Base-by-base conservation (phyloP, 2,888 invertebrate genomes). In the Chymomyza fuscimana region DNA sequence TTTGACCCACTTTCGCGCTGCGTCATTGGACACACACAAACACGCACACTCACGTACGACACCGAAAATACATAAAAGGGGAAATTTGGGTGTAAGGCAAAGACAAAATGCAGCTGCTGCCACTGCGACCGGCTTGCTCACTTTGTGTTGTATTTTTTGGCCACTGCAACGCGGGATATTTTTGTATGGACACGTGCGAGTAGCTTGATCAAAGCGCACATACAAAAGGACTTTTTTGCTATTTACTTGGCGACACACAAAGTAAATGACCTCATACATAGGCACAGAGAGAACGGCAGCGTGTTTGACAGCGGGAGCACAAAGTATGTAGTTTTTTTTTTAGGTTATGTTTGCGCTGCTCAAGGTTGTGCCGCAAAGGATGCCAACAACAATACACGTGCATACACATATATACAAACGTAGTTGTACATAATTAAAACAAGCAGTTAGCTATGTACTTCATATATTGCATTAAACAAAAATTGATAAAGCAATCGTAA, bases 181-280 rank as follows among this genome's bases (percentile, higher is more conserved):
- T 70, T 32, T 60, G 25, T 63, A 16, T 67, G 50, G 52, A 54
- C 54, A 54, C 54, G 54, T 54, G 22, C 54, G 54, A 54, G 54
- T 12, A 9, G 54, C 54, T 19, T 54, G 54, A 54, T 16, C 22
- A 19, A n/a, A 54, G 12, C 12, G 40, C 7, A 54, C 16, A 25
- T 25, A 7, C 19, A 54, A 54, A 72, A 76, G 68, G 65, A 76
- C 63, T 63, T 63, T 50, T 32, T 32, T 32, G 32, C 32, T 65
- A 65, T 68, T 72, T 64, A 75, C 64, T 78, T 68, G 67, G 22
- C 19, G 19, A 54, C 16, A 25, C 29, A 29, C 62, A 65, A 76
- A 86, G 84, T 86, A 88, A 85, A 84, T 85, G 85, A 85, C 85
- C 88, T 85, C 85, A 85, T 88, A 69, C 74, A 65, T 60, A 61